Evolutionary conservation across 2,797 vertebrate species (phyloP).

Genomic region (Amphiprion clarkii): DNA sequence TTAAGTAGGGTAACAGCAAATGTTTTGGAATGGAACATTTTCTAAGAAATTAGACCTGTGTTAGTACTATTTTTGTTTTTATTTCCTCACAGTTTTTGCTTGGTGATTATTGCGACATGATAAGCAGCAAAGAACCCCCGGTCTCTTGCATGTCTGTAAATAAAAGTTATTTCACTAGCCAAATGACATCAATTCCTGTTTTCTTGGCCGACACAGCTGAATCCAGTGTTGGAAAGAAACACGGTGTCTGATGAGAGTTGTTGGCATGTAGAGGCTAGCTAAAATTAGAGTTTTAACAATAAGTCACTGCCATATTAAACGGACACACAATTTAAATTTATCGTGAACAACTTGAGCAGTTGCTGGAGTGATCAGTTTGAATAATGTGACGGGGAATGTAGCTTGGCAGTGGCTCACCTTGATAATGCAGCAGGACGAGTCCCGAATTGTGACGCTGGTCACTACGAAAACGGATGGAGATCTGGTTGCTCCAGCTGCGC

Average conservation of each 20-base stretch:
- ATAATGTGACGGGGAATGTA: background rate
- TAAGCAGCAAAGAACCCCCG: background rate
- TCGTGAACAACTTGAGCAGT: background rate
- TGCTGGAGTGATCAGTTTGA: background rate
- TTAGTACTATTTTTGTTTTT: background rate
- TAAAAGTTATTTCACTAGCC: conserved; percentile 21
- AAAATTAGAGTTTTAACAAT: too few relatives aligned
- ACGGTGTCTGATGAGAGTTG: background rate
- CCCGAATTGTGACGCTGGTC: conserved; percentile 82
- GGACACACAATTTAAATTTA: background rate
- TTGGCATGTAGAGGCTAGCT: background rate
- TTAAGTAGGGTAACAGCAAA: background rate
- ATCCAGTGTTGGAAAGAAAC: conserved; percentile 4
- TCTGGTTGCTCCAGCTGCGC: conserved; percentile 95
- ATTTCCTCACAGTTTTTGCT: background rate
- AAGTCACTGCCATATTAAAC: background rate
- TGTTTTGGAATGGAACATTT: conserved; percentile 2
- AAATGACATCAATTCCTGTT: background rate
- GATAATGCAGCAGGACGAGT: conserved; percentile 90
- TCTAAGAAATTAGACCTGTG: conserved; percentile 4
- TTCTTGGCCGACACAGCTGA: background rate
- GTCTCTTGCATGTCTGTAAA: conserved; percentile 38
- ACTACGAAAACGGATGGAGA: conserved; percentile 91
- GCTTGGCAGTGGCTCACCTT: conserved; percentile 85
- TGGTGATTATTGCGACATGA: background rate